These are phyloP conservation scores for Drosophila ogumai DNA, from an alignment of 1,140 invertebrate species.

Conservation along the genomic window DNA sequence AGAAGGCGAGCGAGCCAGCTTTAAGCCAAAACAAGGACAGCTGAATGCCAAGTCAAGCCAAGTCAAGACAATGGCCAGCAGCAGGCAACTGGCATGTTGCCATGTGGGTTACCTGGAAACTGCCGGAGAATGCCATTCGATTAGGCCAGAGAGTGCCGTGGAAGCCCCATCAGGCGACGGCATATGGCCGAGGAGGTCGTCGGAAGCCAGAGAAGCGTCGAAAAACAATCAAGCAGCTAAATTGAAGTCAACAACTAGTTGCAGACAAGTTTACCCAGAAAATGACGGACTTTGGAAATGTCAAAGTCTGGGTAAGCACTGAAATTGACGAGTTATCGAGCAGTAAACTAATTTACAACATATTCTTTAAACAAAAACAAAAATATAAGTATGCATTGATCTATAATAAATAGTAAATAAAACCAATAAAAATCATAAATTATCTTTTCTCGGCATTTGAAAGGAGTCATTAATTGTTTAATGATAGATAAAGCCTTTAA, in stretches of 20 bases:
- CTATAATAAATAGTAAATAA: not conserved
- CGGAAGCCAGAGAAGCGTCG: conserved; percentile 59
- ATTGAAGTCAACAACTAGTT: conserved; percentile 56
- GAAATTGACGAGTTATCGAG: not conserved
- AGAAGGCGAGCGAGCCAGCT: conserved; percentile 8
- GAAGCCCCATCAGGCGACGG: conserved; percentile 52
- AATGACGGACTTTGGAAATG: conserved; percentile 4
- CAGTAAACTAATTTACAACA: not conserved
- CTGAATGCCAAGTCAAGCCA: conserved; percentile 49
- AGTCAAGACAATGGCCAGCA: conserved; percentile 54
- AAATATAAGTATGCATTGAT: not conserved
- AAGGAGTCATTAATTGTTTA: too few species aligned
- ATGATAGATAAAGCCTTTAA: not conserved
- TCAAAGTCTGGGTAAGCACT: not conserved
- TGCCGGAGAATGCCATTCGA: conserved; percentile 36
- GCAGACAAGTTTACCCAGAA: conserved; percentile 30
- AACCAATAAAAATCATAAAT: not conserved
- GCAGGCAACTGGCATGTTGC: conserved; percentile 60
- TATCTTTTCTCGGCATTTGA: too few species aligned
- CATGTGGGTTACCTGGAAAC: conserved; percentile 72
- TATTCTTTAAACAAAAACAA: too few species aligned
- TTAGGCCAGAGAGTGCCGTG: conserved; percentile 11
- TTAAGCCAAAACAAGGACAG: conserved; percentile 22
- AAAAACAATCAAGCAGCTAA: conserved; percentile 59
- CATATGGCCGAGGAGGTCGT: conserved; percentile 28